These are phyloP conservation scores for Syrista parreyssii DNA, from an alignment of 2,888 invertebrate genomes.

Conservation along the genomic window DNA sequence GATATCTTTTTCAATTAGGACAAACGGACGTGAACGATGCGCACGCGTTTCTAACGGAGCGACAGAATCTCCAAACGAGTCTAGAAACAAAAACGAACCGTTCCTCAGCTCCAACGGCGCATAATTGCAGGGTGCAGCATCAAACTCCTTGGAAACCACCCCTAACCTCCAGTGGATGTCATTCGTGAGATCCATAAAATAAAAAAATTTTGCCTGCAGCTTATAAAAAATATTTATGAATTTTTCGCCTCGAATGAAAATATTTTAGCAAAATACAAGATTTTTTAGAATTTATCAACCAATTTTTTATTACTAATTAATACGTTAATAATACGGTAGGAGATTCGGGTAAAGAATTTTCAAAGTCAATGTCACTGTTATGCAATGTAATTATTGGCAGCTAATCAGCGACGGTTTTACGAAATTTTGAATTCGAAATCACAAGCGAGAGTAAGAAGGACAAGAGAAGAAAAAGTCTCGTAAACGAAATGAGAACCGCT, in stretches of 20 bases:
- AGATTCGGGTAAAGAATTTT: not conserved
- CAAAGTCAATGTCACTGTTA: not conserved
- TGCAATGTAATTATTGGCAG: not conserved
- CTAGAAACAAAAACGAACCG: slow-evolving; percentile 36
- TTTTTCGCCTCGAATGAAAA: not conserved
- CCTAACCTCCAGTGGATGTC: slow-evolving; percentile 32
- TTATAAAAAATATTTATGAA: not conserved
- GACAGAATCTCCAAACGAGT: not conserved
- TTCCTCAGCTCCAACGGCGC: slow-evolving; percentile 19
- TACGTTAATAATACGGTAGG: not conserved
- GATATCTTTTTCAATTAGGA: slow-evolving; percentile 5
- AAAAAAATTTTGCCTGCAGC: no score
- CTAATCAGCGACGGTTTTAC: not conserved
- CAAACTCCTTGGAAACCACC: slow-evolving; percentile 31
- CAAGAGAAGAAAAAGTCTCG: not conserved
- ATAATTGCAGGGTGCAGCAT: slow-evolving; percentile 42
- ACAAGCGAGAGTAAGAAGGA: not conserved
- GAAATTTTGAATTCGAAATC: not conserved
- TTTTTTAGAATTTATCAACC: not conserved
- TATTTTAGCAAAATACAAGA: not conserved
- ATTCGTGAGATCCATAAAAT: no score
- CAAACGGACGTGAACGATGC: not conserved
- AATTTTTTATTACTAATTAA: not conserved
- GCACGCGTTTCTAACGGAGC: not conserved
- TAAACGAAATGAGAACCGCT: slow-evolving; percentile 38